Evolutionary conservation across 2,113 vertebrate species (phyloP).

Genomic region (Synodontis membranacea): DNA sequence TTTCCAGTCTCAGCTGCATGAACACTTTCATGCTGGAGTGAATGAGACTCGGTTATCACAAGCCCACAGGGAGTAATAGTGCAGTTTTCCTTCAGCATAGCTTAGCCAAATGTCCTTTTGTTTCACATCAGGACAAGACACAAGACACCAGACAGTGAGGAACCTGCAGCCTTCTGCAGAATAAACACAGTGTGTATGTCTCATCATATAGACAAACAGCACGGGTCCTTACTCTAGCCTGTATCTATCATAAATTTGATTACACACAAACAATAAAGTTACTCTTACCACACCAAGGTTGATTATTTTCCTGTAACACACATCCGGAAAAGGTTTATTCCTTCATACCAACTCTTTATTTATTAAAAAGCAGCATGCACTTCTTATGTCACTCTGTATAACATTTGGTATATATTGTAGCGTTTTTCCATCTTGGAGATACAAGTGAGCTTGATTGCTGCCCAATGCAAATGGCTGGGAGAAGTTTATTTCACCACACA

Average conservation of each 20-base stretch:
- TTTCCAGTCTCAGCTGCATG: constrained; percentile 58
- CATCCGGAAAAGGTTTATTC: background rate
- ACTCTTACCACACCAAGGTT: no score
- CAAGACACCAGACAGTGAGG: constrained; percentile 26
- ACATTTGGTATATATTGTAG: background rate
- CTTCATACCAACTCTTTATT: background rate
- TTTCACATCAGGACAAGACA: constrained; percentile 45
- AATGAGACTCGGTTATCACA: constrained; percentile 67
- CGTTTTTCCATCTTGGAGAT: no score
- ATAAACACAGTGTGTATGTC: background rate
- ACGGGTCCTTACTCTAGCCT: background rate
- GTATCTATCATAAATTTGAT: background rate
- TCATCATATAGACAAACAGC: background rate
- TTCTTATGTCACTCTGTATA: background rate
- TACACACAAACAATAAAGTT: background rate
- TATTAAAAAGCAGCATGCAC: background rate
- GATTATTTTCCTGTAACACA: background rate
- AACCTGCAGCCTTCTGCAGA: background rate
- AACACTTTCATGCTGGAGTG: constrained; percentile 57
- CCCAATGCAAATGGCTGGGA: no score
- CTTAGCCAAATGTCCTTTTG: constrained; percentile 66
- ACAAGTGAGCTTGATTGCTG: no score
- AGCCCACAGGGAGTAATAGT: constrained; percentile 67
- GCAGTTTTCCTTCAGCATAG: constrained; percentile 64
- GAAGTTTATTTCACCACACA: no score